Base-by-base conservation (phyloP, 2,888 invertebrate species). In the Dryococelus australis region DNA sequence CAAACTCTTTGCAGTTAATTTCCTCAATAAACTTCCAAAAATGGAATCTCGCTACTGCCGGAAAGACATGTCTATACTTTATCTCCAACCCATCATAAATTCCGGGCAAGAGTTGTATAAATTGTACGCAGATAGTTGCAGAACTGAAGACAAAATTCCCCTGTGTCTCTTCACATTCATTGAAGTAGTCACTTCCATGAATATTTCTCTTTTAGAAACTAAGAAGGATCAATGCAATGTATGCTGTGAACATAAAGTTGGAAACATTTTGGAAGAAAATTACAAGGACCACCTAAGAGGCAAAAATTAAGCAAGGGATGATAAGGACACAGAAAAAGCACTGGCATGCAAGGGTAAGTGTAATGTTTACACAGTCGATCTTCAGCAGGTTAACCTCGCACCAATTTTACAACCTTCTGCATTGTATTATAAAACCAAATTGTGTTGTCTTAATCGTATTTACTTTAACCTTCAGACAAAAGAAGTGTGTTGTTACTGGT, bases 401-500 rank as follows among this genome's bases (percentile, higher is more conserved):
- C 24, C 65, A 65, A 6, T 16, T 16, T 16, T 65, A 65, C 10
- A 65, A 9, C 10, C 65, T 20, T 65, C 65, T 65, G 65, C 65
- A 5, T 20, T 65, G 24, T 65, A 65, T 20, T 65, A 65, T 65
- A 65, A 65, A 65, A 65, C 65, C 13, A 65, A 65, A 65, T 16
- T 65, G 65, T 65, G 65, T 24, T 65, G 65, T 24, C 24, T 12
- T 16, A 65, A 65, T 20, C 65, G 16, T 20, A 65, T 16, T 24
- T 65, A 65, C 24, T 65, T 16, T 16, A 65, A 65, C 20, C 65
- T 65, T 6, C 8, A 5, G 8, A 20, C 65, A 20, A 65, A 65
- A 65, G 20, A 65, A 65, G 65, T 65, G 13, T 65, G 65, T 65
- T 65, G 65, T 81, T 81, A 81, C 27, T 81, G 81, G 81, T 81